These are phyloP conservation scores for Sesamia inferens DNA, from an alignment of 2,888 invertebrate genomes.

Conservation along the genomic window DNA sequence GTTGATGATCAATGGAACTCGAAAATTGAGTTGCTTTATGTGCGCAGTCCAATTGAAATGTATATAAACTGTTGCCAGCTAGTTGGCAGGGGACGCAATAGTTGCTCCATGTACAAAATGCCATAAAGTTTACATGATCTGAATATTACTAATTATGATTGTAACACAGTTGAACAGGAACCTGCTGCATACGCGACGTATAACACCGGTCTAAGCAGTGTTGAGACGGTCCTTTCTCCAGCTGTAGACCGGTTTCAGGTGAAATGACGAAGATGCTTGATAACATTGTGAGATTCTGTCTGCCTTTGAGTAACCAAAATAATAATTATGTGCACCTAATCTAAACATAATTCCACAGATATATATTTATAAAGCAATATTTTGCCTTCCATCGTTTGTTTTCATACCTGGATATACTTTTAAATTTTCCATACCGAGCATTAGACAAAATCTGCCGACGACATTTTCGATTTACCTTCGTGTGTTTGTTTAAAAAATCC, in stretches of 20 bases:
- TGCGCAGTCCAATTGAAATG: no score
- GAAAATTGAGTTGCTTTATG: no score
- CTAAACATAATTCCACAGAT: conserved; percentile 3
- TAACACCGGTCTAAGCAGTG: neutral
- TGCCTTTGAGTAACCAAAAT: neutral
- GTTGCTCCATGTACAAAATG: no score
- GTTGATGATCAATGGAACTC: no score
- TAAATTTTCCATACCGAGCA: conserved; percentile 22
- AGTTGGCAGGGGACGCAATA: no score
- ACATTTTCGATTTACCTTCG: conserved; percentile 47
- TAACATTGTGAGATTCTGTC: neutral
- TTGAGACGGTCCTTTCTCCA: neutral
- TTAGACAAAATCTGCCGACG: conserved; percentile 39
- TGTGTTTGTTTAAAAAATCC: conserved; percentile 48
- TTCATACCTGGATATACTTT: conserved; percentile 37
- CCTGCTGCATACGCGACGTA: neutral
- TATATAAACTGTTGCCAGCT: no score
- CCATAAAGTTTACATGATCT: no score
- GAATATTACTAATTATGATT: no score
- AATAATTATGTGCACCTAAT: neutral
- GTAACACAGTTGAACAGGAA: no score
- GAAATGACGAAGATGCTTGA: no score
- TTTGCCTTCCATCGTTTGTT: conserved; percentile 27
- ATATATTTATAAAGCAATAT: conserved; percentile 37
- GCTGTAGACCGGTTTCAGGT: neutral